Base-by-base conservation (phyloP, 1,140 invertebrate species). In the Bemisia tabaci region DNA sequence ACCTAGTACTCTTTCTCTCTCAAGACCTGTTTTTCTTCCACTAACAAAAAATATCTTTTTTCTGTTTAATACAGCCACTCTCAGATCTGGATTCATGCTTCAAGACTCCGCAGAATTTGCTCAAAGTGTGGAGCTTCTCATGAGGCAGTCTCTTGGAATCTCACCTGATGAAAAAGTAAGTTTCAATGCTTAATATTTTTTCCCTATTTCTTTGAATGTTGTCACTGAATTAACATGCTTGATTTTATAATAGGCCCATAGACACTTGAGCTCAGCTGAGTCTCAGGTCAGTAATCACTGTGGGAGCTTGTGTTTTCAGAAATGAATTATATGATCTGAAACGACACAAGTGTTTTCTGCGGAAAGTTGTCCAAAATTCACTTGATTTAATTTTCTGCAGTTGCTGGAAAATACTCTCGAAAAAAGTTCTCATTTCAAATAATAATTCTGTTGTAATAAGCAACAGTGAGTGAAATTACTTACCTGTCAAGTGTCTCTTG, bases 11-110 rank as follows among this genome's bases (percentile, higher is more conserved):
- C n/a, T n/a, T n/a, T n/a, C n/a, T n/a, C n/a, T n/a, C n/a, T n/a
- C n/a, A n/a, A n/a, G n/a, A n/a, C n/a, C n/a, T n/a, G n/a, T n/a
- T n/a, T n/a, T n/a, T n/a, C n/a, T 33, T 2, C 22, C 2, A 25
- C 21, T 21, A 39, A 64, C 21, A 23, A 64, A 48, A 2, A 2
- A 22, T 63, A 60, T 60, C 39, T 64, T 66, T 70, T 67, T 69
- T 65, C 73, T 66, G 60, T 68, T 26, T 73, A n/a, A n/a, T n/a
- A 80, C 81, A 22, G 95, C 97, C 0, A 97, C 94, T 1, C 78
- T 99, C 24, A 82, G 93, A 67, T 96, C 93, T 2, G 95, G 95
- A 0, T 98, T 87, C 74, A 87, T 89, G 83, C 78, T 98, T 0
- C 83, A 84, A 69, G 94, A 98, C 75, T 92, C 94, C 0, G 80